Evolutionary conservation across 1,140 invertebrate species (phyloP).

Genomic region (Papilio glaucus): DNA sequence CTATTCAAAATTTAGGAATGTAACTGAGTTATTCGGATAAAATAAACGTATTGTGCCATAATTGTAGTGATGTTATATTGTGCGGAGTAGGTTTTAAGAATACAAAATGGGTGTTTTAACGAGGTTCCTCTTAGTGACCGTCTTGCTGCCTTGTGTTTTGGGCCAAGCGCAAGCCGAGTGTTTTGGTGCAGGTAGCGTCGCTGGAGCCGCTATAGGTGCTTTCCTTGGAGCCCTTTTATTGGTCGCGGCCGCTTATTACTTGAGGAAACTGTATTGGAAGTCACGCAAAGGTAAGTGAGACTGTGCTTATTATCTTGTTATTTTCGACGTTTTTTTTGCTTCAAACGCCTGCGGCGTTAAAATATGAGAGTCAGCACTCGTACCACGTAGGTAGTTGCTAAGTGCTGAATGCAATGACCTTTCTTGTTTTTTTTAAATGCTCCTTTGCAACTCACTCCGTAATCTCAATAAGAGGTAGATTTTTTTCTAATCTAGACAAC

Average conservation of each 20-base stretch:
- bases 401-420: conserved; percentile 43
- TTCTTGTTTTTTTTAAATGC: conserved; percentile 30
- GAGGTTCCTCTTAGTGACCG: conserved; percentile 72
- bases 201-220: conserved; percentile 77
- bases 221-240: conserved; percentile 75
- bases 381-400: conserved; percentile 31
- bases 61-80: conserved; percentile 70
- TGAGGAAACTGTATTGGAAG: conserved; percentile 79
- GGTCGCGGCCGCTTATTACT: conserved; percentile 70
- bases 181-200: conserved; percentile 78
- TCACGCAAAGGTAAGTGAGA: conserved; percentile 74
- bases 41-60: conserved; percentile 74
- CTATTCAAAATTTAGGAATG: conserved; percentile 66
- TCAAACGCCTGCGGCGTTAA: conserved; percentile 37
- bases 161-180: conserved; percentile 74
- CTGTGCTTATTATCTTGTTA: conserved; percentile 39
- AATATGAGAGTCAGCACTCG: conserved; percentile 22
- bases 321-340: conserved; percentile 40
- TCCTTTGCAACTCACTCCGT: background rate
- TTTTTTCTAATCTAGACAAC: background rate
- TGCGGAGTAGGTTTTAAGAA: conserved; percentile 54
- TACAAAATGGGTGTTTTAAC: conserved; percentile 68
- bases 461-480: background rate
- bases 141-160: conserved; percentile 73
- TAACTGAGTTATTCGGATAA: conserved; percentile 55